Percentiles rank a stretch among this genome's conserved stretches.
Evolutionary conservation across 2,113 vertebrate species (phyloP).

Genomic region (Telmatochromis sp.): DNA sequence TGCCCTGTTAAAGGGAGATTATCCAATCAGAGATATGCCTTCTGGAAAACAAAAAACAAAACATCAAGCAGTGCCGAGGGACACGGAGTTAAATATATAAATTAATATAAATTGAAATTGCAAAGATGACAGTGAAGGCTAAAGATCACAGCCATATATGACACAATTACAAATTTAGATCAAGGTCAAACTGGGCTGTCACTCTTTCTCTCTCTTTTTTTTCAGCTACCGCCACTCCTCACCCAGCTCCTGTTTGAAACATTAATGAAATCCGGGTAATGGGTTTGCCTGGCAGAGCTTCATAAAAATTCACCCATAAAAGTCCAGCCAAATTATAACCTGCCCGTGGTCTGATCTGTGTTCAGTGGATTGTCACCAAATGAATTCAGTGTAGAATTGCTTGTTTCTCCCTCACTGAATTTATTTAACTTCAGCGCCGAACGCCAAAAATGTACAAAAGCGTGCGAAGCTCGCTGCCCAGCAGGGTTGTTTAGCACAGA

Average conservation of each 20-base stretch:
- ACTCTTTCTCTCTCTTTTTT: background rate
- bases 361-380: background rate
- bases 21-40: slow-evolving; percentile 23
- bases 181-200: background rate
- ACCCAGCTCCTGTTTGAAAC: background rate
- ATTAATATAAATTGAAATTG: background rate
- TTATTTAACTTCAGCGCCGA: background rate
- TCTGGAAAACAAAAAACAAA: background rate
- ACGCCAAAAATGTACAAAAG: background rate
- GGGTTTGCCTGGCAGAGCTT: background rate
- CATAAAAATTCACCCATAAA: background rate
- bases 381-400: background rate
- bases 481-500: background rate
- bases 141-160: background rate
- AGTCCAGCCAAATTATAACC: background rate
- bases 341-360: background rate
- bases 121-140: background rate
- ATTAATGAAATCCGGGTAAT: background rate
- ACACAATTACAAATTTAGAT: background rate
- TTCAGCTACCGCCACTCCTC: background rate
- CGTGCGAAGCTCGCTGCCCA: background rate
- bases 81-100: background rate
- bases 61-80: background rate
- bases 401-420: background rate
- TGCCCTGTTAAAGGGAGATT: slow-evolving; percentile 46